phyloP scores from a whole-genome alignment of 1,140 invertebrate species.

The Meteorus sp. region DNA sequence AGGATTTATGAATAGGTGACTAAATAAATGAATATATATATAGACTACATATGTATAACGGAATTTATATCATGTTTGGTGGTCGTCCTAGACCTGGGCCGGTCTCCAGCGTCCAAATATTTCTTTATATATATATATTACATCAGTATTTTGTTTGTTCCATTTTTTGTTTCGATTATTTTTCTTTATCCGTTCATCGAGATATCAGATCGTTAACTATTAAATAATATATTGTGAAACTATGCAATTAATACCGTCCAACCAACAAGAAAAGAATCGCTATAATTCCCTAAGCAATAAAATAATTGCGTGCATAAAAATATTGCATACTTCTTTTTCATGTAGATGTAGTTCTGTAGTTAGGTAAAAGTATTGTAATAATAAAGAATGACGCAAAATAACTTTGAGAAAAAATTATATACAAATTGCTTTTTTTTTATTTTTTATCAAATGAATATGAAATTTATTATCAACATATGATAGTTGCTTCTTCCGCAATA shows the following conservation, averaged over 20 bases:
- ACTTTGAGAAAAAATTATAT: conserved; percentile 33
- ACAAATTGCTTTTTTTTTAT: too few relatives aligned
- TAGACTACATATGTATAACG: conserved; percentile 32
- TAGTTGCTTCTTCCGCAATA: too few relatives aligned
- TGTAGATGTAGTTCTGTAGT: neutral
- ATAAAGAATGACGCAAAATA: conserved; percentile 6
- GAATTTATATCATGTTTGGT: conserved; percentile 20
- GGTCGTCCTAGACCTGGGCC: conserved; percentile 27
- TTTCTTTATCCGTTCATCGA: conserved; percentile 50
- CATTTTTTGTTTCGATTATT: neutral
- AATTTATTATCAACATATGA: too few relatives aligned
- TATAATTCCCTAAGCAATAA: conserved; percentile 35
- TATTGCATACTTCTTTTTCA: neutral
- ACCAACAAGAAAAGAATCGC: conserved; percentile 51
- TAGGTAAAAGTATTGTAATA: neutral
- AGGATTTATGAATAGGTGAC: conserved; percentile 35
- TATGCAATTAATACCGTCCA: conserved; percentile 59
- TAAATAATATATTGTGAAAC: conserved; percentile 59
- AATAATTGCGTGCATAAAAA: conserved; percentile 10
- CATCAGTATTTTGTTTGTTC: conserved; percentile 41
- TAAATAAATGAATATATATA: conserved; percentile 42
- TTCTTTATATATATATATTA: conserved; percentile 45
- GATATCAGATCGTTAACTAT: conserved; percentile 51
- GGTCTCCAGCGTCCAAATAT: conserved; percentile 34
- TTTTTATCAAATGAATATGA: too few relatives aligned